These are phyloP conservation scores for Crematogaster levior DNA, from an alignment of 2,888 invertebrate species.

Conservation along the genomic window DNA sequence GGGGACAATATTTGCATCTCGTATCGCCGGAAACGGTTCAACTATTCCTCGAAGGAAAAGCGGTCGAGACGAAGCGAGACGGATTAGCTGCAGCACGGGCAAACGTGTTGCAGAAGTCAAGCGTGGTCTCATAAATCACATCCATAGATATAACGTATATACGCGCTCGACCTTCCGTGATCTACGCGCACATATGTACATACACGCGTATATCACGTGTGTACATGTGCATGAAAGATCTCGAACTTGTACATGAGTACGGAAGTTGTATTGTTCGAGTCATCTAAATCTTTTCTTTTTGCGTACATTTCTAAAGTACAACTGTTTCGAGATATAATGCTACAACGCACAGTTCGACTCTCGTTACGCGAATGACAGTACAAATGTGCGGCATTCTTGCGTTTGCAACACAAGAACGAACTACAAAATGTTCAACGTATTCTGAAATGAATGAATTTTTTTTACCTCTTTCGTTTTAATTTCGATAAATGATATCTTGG, in stretches of 20 bases:
- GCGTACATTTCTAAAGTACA: neutral
- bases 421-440: neutral
- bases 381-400: neutral
- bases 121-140: conserved; percentile 72
- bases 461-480: neutral
- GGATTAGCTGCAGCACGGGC: conserved; percentile 53
- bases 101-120: conserved; percentile 59
- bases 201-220: neutral
- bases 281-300: neutral
- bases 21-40: conserved; percentile 7
- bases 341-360: neutral
- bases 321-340: neutral
- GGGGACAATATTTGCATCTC: conserved; percentile 26
- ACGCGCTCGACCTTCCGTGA: conserved; percentile 38
- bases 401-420: neutral
- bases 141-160: conserved; percentile 59
- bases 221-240: neutral
- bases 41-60: conserved; percentile 42
- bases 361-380: neutral
- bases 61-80: conserved; percentile 54
- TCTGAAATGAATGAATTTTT: neutral
- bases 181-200: conserved; percentile 34
- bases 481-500: neutral
- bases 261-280: neutral
- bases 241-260: neutral